A percentile compares a stretch with the other conserved stretches of the same genome.
phyloP scores from a whole-genome alignment of 2,888 invertebrate genomes.

The Lasioglossum zephyrum region DNA sequence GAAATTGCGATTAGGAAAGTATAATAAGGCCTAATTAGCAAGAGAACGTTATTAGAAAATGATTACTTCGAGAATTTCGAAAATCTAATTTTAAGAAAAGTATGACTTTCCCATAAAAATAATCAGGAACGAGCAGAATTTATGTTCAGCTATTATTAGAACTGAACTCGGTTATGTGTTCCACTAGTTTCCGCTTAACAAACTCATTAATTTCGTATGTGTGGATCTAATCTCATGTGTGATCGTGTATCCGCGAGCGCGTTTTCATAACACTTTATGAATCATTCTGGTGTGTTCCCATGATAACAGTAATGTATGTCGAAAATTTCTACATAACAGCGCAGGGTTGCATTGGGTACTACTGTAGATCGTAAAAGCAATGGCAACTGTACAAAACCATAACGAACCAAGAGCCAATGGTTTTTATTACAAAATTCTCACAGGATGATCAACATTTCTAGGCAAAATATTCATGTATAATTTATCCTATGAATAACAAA shows the following conservation, averaged over 20 bases:
- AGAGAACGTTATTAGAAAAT: neutral
- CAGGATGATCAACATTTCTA: neutral
- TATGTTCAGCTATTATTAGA: neutral
- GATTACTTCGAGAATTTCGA: neutral
- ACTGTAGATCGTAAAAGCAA: neutral
- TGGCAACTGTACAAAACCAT: neutral
- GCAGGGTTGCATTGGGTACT: neutral
- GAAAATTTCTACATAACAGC: neutral
- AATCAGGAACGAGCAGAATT: neutral
- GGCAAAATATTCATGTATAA: neutral
- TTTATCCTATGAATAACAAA: neutral
- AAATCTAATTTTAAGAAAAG: neutral
- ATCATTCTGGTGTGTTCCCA: neutral
- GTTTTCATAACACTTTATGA: constrained; percentile 3
- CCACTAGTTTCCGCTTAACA: constrained; percentile 4
- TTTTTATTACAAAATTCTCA: neutral
- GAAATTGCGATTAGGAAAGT: neutral
- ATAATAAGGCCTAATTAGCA: neutral
- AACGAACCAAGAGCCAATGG: neutral
- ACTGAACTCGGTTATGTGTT: neutral
- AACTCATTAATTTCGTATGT: neutral
- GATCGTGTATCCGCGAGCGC: constrained; percentile 1
- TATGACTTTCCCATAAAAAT: neutral
- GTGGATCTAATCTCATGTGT: neutral
- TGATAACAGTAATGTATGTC: constrained; percentile 1